Base-by-base conservation (phyloP, 2,888 invertebrate genomes). In the Agrenia bidenticulata region DNA sequence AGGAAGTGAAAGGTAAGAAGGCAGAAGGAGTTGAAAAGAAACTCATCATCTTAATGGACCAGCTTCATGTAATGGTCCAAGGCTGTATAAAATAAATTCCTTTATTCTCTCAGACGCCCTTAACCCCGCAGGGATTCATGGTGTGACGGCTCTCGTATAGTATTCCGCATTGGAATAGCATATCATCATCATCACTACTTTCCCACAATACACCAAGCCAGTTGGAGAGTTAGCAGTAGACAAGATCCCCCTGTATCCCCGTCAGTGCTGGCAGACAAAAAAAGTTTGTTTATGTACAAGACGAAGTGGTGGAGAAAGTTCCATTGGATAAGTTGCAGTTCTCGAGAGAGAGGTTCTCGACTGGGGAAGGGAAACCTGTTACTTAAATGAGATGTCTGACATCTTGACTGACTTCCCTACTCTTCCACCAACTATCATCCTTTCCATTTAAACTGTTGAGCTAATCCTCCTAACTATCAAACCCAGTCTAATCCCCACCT, bases 341-440 rank as follows among this genome's bases (percentile, higher is more conserved):
- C 45, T 15, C 7, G 7, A 4, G 51, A 55, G 55, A 26, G 17
- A 32, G 4, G 24, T 32, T 56, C 55, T 42, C 62, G 55, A 42
- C 23, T 21, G 49, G 51, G 66, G 66, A 60, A 53, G 57, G 60
- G 69, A 73, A 73, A 73, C 73, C 73, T 73, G 73, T 73, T 73
- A 73, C 73, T 63, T 72, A 72, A 72, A 73, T 73, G 73, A 73
- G 72, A 72, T 73, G 66, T 70, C 70, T 72, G 72, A 72, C 72
- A 63, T 65, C 42, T 64, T 70, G 67, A 65, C 69, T 63, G 63
- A 37, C 62, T 55, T 62, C 56, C 27, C 45, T 45, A 45, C 19
- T 45, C 45, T 45, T 19, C 45, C 15, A 9, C 17, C 45, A 15
- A 5, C 5, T 45, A 45, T 32, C n/a, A n/a, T n/a, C n/a, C n/a